phyloP scores from a whole-genome alignment of 2,113 vertebrate genomes.

The Cyanoramphus novaezelandiae region DNA sequence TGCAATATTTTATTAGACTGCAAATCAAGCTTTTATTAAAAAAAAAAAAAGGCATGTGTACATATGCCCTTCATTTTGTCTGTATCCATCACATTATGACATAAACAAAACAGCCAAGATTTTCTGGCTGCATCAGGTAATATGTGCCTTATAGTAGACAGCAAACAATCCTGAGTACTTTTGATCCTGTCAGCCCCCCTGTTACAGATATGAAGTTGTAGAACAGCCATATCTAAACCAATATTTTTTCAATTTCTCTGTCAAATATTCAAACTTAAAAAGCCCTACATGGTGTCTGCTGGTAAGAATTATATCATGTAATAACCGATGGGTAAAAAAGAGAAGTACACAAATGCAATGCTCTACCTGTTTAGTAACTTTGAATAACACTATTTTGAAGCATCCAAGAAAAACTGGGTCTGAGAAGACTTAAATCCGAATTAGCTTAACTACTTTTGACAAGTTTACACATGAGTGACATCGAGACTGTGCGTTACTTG shows the following conservation, averaged over 20 bases:
- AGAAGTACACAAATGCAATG: neutral
- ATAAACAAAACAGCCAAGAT: neutral
- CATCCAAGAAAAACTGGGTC: constrained; percentile 43
- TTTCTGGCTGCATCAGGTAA: neutral
- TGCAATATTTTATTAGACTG: neutral
- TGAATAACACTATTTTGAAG: neutral
- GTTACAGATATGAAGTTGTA: neutral
- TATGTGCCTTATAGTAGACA: neutral
- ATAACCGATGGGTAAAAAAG: neutral
- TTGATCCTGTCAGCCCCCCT: neutral
- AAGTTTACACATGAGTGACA: constrained; percentile 72
- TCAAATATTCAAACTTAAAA: neutral
- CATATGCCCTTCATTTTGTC: neutral
- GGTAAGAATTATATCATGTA: neutral
- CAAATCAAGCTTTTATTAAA: neutral
- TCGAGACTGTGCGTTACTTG: constrained; percentile 65
- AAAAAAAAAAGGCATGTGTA: neutral
- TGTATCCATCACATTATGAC: neutral
- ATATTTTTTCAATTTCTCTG: neutral
- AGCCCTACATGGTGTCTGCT: neutral
- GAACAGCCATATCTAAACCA: neutral
- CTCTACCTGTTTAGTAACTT: neutral
- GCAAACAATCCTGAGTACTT: neutral
- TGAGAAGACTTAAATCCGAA: constrained; percentile 69
- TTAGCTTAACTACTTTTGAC: constrained; percentile 75